A percentile compares a stretch with the other conserved stretches of the same genome.
phyloP scores from a whole-genome alignment of 2,888 invertebrate species.

The Podotricha telesiphe region DNA sequence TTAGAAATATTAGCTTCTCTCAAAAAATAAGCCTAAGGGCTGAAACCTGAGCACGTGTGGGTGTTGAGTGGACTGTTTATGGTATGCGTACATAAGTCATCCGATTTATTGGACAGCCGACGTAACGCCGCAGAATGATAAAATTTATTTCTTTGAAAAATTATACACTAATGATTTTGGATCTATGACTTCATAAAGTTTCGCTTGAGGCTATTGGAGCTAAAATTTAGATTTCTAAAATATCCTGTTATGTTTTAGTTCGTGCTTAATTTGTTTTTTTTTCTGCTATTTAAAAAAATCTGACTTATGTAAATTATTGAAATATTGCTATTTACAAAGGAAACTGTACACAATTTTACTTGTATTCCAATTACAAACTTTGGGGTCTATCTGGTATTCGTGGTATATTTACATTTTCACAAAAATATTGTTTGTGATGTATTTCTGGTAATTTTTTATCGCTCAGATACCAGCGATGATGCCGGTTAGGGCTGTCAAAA shows the following conservation, averaged over 20 bases:
- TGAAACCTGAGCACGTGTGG: slow-evolving; percentile 76
- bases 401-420: slow-evolving; percentile 37
- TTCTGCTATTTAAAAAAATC: too few species aligned
- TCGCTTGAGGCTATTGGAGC: slow-evolving; percentile 16
- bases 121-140: slow-evolving; percentile 63
- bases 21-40: slow-evolving; percentile 80
- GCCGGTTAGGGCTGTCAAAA: slow-evolving; percentile 82
- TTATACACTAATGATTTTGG: slow-evolving; percentile 47
- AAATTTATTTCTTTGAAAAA: slow-evolving; percentile 62
- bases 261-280: too few species aligned
- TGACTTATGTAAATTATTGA: not conserved
- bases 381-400: not conserved
- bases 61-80: slow-evolving; percentile 68
- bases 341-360: not conserved
- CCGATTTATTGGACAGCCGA: slow-evolving; percentile 56
- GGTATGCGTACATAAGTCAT: slow-evolving; percentile 58
- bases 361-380: not conserved
- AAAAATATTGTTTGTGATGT: slow-evolving; percentile 47
- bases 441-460: slow-evolving; percentile 60
- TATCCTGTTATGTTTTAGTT: not conserved
- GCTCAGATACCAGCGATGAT: slow-evolving; percentile 64
- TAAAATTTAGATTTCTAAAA: slow-evolving; percentile 6
- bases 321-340: not conserved
- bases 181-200: slow-evolving; percentile 44
- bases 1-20: slow-evolving; percentile 83